phyloP scores from a whole-genome alignment of 2,888 invertebrate species.

The Trisateles emortualis region DNA sequence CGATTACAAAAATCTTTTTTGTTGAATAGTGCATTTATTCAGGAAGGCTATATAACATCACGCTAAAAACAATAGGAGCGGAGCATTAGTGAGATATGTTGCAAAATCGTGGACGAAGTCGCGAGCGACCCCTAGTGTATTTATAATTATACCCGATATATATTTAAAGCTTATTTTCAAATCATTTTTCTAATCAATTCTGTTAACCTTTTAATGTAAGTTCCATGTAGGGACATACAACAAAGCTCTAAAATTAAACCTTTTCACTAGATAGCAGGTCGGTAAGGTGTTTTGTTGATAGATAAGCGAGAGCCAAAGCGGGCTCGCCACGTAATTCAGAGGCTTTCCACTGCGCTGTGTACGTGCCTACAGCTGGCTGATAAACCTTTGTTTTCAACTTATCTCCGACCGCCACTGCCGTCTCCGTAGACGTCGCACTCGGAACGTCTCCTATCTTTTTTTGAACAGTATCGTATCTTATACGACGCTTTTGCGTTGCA shows the following conservation, averaged over 20 bases:
- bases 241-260: conserved; percentile 23
- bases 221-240: not conserved
- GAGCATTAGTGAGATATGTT: no score
- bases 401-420: conserved; percentile 63
- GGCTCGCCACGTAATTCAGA: conserved; percentile 65
- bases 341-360: conserved; percentile 66
- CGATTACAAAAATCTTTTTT: no score
- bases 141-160: no score
- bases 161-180: no score
- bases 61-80: no score
- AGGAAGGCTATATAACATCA: no score
- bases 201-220: no score
- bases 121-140: no score
- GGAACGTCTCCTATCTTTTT: not conserved
- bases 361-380: conserved; percentile 68
- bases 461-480: not conserved
- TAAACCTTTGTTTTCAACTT: conserved; percentile 75
- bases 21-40: no score
- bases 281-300: conserved; percentile 68
- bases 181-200: no score
- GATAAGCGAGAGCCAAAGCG: conserved; percentile 76
- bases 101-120: no score
- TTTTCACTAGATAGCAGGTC: conserved; percentile 57
- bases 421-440: conserved; percentile 51
- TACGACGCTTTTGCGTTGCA: not conserved